Evolutionary conservation across 2,113 vertebrate genomes (phyloP), one percentile per base, ranked within the genome.

Genomic region (Brevimyrus niger): DNA sequence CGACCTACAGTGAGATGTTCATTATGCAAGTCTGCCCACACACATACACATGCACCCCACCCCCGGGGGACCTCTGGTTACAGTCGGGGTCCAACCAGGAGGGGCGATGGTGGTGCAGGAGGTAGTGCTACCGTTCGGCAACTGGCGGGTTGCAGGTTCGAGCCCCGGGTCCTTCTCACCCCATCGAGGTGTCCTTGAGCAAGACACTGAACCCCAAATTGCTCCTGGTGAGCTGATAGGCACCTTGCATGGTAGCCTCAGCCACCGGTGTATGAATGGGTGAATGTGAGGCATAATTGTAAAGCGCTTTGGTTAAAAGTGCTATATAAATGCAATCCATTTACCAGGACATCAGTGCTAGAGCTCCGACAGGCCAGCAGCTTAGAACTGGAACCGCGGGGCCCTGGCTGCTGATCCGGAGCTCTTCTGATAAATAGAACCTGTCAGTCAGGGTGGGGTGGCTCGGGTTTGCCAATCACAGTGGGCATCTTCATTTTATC

Each of bases 391-490:
- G 92, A 84, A 92, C 92, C 89, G 1, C 87, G 92, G 89, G 89
- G 92, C 87, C 87, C 88, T 50, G 88, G 91, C 87, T 87, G 90
- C 88, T 86, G 90, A 87, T 69, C 87, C 83, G 53, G 73, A 91
- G 83, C 83, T 46, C 35, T 88, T 44, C 90, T 91, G 91, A 93
- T 91, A 91, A 91, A 93, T 91, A 90, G 88, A 91, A 92, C 87
- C 92, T 94, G 94, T 94, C 95, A 94, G 90, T 95, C 94, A 88
- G 38, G 27, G 44, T 50, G 38, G 65, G 88, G 73, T 44, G 94
- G 46, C 89, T 51, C 87, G 87, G 89, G 88, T 55, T 91, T 89
- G 89, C 89, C 87, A 11, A 89, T 87, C 89, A 87, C 87, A 87
- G 76, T 90, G 89, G 85, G 65, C 85, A 46, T 89, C 89, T 83